phyloP scores from a whole-genome alignment of 2,797 vertebrate genomes.

The Lagocephalus sceleratus region DNA sequence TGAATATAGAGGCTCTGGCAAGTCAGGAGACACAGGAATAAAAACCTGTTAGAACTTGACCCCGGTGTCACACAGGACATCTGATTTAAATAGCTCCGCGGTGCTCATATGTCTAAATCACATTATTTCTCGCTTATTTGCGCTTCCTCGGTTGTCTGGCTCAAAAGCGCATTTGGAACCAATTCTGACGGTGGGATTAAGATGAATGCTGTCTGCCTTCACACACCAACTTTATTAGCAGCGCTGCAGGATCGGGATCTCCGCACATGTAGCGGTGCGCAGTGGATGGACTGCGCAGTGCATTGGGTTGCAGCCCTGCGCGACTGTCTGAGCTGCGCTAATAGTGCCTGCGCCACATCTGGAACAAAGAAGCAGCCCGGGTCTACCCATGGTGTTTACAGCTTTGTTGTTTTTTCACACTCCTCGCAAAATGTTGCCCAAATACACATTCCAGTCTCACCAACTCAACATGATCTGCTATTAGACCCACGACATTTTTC shows the following conservation, averaged over 20 bases:
- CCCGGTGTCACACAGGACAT: conserved; percentile 32
- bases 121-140: conserved; percentile 10
- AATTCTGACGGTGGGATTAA: background rate
- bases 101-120: conserved; percentile 35
- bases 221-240: background rate
- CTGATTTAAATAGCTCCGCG: conserved; percentile 40
- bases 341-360: conserved; percentile 65
- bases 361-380: conserved; percentile 73
- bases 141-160: conserved; percentile 4
- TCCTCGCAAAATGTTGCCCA: conserved; percentile 66
- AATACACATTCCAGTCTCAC: conserved; percentile 75
- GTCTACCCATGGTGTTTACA: conserved; percentile 72
- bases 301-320: conserved; percentile 37
- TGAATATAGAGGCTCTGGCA: conserved; percentile 36
- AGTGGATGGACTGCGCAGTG: conserved; percentile 35
- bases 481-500: conserved; percentile 67
- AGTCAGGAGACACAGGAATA: conserved; percentile 3
- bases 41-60: conserved; percentile 33
- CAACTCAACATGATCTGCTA: conserved; percentile 61
- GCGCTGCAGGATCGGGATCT: background rate
- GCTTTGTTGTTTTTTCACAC: conserved; percentile 78
- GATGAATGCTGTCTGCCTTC: background rate
- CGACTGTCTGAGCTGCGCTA: conserved; percentile 33
- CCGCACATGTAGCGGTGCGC: conserved; percentile 7
- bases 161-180: conserved; percentile 29